phyloP scores from a whole-genome alignment of 2,888 invertebrate species.

The Hipparchia sbordonii region DNA sequence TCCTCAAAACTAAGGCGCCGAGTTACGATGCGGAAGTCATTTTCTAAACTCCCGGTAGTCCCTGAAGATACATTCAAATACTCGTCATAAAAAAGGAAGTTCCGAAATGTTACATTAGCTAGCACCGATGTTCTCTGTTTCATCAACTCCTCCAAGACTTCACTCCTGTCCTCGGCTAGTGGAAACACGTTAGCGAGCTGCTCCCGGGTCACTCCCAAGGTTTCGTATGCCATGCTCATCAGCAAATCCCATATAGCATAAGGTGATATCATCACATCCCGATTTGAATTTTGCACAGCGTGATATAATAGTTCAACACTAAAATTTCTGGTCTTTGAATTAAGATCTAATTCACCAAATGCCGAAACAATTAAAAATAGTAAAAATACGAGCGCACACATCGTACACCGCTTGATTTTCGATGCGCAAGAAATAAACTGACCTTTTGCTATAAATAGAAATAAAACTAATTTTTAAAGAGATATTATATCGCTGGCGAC shows the following conservation, averaged over 20 bases:
- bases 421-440: background rate
- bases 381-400: background rate
- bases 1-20: background rate
- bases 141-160: background rate
- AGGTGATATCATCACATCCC: conserved; percentile 72
- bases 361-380: background rate
- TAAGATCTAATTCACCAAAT: conserved; percentile 55
- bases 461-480: too few relatives aligned
- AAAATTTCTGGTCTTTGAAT: conserved; percentile 61
- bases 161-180: conserved; percentile 9
- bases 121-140: conserved; percentile 6
- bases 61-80: background rate
- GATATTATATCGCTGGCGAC: too few relatives aligned
- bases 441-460: background rate
- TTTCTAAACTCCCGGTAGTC: background rate
- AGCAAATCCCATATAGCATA: conserved; percentile 76
- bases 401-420: background rate
- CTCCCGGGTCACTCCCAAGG: conserved; percentile 54
- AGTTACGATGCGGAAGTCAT: background rate
- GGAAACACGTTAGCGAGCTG: conserved; percentile 9
- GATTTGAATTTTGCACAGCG: conserved; percentile 60
- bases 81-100: background rate
- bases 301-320: conserved; percentile 67
- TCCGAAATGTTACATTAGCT: conserved; percentile 33
- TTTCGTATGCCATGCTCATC: conserved; percentile 70